Evolutionary conservation across 2,113 vertebrate genomes (phyloP), one percentile per base, ranked within the genome.

Genomic region (Eubucco bourcierii): DNA sequence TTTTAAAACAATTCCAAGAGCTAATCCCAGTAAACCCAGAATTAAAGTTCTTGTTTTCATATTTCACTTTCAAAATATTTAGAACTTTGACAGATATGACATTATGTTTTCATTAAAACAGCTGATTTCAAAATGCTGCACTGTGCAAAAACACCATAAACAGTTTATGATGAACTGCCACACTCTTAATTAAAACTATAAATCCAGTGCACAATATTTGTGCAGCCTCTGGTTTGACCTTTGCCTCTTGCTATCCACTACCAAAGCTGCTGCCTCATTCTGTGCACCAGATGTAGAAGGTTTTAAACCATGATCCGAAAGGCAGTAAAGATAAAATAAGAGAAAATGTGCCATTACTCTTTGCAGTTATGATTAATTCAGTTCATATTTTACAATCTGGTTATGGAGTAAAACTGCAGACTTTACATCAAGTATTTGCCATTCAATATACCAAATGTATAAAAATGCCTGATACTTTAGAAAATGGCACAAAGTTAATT

Each of bases 181-280:
- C 94, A 87, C 97, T 98, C 98, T 98, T 98, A 98, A 99, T 98
- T 98, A 98, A 99, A 98, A 98, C 98, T 98, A 98, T 98, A 99
- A 99, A 99, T 99, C 98, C 98, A 98, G 95, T 77, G 78, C 91
- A 96, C 98, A 98, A 98, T 98, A 98, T 98, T 98, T 98, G 98
- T 96, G 97, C 97, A 98, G 98, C 97, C 98, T 97, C 97, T 97
- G 94, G 97, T 98, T 97, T 98, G 98, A 98, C 98, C 98, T 98
- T 98, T 98, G 98, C 98, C 98, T 98, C 97, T 86, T 96, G 97
- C 97, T 97, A 98, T 98, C 98, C 98, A 97, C 97, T 94, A 98
- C 96, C 97, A 97, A 95, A 97, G 98, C 97, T 93, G 94, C 96
- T 95, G 97, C 97, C 86, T 97, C 95, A 94, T 96, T 97, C 97